These are phyloP conservation scores for Trachops cirrhosus DNA, from an alignment of 2,797 vertebrate species.

Conservation along the genomic window DNA sequence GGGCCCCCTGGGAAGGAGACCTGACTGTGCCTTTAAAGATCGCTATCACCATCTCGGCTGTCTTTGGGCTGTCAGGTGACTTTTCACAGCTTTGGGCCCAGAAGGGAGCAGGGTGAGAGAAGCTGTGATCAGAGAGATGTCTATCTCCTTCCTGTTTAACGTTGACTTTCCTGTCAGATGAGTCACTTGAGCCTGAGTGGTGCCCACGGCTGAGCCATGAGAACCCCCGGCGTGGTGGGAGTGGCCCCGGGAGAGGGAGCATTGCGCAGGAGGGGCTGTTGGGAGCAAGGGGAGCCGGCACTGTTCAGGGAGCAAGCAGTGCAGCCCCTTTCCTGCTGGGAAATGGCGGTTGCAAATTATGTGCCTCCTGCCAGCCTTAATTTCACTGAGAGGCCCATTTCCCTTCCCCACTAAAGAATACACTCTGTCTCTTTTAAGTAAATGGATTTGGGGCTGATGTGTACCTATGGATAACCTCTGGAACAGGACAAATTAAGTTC, in stretches of 20 bases:
- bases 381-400: not conserved
- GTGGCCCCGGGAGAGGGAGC: not conserved
- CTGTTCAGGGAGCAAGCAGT: not conserved
- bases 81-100: conserved; percentile 40
- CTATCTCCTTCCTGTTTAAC: conserved; percentile 72
- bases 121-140: conserved; percentile 65
- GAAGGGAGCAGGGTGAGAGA: not conserved
- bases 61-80: not conserved
- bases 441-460: not conserved
- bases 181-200: conserved; percentile 38
- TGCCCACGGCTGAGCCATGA: not conserved
- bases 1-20: not conserved
- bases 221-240: not conserved
- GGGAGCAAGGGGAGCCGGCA: not conserved
- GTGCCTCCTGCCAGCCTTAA: not conserved
- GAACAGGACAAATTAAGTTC: not conserved
- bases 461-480: not conserved
- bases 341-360: rapidly evolving
- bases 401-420: not conserved
- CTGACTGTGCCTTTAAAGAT: not conserved
- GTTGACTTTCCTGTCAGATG: conserved; percentile 61
- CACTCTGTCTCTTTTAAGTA: not conserved
- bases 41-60: not conserved
- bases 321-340: not conserved
- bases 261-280: not conserved